A percentile compares a stretch with the other conserved stretches of the same genome.
Evolutionary conservation across 2,888 invertebrate genomes (phyloP).

Genomic region (Linnaemya tessellans): DNA sequence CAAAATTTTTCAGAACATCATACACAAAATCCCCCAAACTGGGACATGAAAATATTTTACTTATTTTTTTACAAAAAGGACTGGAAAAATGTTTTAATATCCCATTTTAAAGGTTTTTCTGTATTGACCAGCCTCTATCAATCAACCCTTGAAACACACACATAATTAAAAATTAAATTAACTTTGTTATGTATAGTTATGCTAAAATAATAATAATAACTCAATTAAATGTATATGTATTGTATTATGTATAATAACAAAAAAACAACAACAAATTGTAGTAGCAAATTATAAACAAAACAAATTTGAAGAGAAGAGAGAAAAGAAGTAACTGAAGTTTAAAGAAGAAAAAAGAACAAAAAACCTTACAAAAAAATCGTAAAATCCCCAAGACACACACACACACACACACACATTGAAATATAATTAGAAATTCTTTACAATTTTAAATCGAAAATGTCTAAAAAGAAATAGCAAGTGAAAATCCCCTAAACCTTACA

Average conservation of each 20-base stretch:
- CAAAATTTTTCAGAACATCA: slow-evolving; percentile 72
- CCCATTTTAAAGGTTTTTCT: slow-evolving; percentile 24
- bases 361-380: slow-evolving; percentile 78
- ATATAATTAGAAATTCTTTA: slow-evolving; percentile 68
- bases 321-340: slow-evolving; percentile 74
- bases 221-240: slow-evolving; percentile 79
- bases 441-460: slow-evolving; percentile 38
- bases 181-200: slow-evolving; percentile 82
- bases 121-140: slow-evolving; percentile 12
- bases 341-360: slow-evolving; percentile 72
- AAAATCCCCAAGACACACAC: slow-evolving; percentile 39
- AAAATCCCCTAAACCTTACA: slow-evolving; percentile 25
- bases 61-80: slow-evolving; percentile 3
- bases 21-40: slow-evolving; percentile 5
- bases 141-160: slow-evolving; percentile 38
- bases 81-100: slow-evolving; percentile 6
- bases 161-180: slow-evolving; percentile 74
- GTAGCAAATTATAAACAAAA: slow-evolving; percentile 79
- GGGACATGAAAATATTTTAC: slow-evolving; percentile 7
- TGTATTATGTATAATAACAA: slow-evolving; percentile 80
- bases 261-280: slow-evolving; percentile 77
- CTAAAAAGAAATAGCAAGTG: slow-evolving; percentile 9
- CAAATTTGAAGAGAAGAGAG: slow-evolving; percentile 73
- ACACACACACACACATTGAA: slow-evolving; percentile 66
- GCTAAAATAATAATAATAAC: slow-evolving; percentile 69